Conservation (phyloP, 2,888 invertebrate genomes). For the Drosophila leonis region DNA sequence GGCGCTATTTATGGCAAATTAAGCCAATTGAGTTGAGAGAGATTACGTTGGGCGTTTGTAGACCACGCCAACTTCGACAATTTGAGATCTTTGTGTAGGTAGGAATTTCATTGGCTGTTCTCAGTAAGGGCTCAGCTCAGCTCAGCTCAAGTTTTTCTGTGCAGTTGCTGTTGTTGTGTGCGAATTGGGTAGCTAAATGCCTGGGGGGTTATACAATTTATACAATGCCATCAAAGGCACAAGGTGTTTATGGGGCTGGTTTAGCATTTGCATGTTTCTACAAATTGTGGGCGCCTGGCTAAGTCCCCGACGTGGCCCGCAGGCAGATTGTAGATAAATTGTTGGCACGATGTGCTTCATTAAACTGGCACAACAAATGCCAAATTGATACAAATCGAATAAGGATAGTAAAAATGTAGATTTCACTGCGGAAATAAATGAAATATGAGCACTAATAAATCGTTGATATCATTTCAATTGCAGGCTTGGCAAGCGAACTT, state of each 20-base stretch:
- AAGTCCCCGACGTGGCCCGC: neutral
- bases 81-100: constrained; percentile 28
- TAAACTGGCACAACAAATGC: constrained; percentile 65
- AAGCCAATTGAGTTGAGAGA: constrained; percentile 79
- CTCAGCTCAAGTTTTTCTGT: constrained; percentile 11
- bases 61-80: constrained; percentile 23
- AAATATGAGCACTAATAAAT: constrained; percentile 62
- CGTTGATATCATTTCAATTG: constrained; percentile 70
- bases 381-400: constrained; percentile 72
- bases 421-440: constrained; percentile 52
- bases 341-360: constrained; percentile 64
- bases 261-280: constrained; percentile 64
- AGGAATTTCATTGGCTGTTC: constrained; percentile 62
- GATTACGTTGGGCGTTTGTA: constrained; percentile 50
- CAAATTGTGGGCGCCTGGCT: constrained; percentile 39
- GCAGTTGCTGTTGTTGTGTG: constrained; percentile 18
- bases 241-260: constrained; percentile 71
- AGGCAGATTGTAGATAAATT: constrained; percentile 49
- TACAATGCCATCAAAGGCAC: constrained; percentile 62
- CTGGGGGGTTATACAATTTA: constrained; percentile 62
- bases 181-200: constrained; percentile 45
- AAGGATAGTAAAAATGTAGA: constrained; percentile 20
- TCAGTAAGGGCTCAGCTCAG: constrained; percentile 26
- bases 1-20: constrained; percentile 80
- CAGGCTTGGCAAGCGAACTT: constrained; percentile 47